Conservation (phyloP, 2,888 invertebrate species). For the Timema podura region DNA sequence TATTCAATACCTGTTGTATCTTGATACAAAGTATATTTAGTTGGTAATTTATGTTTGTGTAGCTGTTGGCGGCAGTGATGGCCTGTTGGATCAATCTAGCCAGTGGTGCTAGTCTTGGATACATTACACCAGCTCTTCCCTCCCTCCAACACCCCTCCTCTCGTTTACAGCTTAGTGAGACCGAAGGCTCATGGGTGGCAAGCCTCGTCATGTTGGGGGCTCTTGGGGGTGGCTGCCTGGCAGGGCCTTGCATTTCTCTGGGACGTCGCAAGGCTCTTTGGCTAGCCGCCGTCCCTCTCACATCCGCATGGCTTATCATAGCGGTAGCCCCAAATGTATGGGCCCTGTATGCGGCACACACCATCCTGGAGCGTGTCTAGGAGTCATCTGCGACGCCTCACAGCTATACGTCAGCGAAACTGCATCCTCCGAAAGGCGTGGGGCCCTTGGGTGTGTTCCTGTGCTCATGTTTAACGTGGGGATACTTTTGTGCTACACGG, state of each 20-base stretch:
- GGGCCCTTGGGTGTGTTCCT: constrained; percentile 31
- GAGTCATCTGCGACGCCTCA: constrained; percentile 27
- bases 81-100: constrained; percentile 32
- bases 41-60: constrained; percentile 12
- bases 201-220: constrained; percentile 31
- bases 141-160: constrained; percentile 24
- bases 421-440: constrained; percentile 27
- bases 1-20: neutral
- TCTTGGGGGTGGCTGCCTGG: constrained; percentile 26
- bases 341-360: constrained; percentile 27
- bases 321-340: constrained; percentile 24
- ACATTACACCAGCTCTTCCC: constrained; percentile 30
- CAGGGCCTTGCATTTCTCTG: constrained; percentile 30
- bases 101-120: constrained; percentile 31
- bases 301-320: constrained; percentile 26
- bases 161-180: constrained; percentile 24
- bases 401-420: constrained; percentile 30
- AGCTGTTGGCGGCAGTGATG: constrained; percentile 28
- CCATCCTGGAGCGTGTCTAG: constrained; percentile 28
- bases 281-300: constrained; percentile 26
- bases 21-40: neutral
- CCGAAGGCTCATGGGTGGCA: constrained; percentile 31
- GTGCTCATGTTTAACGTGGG: constrained; percentile 32
- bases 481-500: constrained; percentile 27
- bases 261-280: constrained; percentile 30